A percentile compares a stretch with the other conserved stretches of the same genome.
These are phyloP conservation scores for Prenolepis imparis DNA, from an alignment of 2,888 invertebrate genomes.

Conservation along the genomic window DNA sequence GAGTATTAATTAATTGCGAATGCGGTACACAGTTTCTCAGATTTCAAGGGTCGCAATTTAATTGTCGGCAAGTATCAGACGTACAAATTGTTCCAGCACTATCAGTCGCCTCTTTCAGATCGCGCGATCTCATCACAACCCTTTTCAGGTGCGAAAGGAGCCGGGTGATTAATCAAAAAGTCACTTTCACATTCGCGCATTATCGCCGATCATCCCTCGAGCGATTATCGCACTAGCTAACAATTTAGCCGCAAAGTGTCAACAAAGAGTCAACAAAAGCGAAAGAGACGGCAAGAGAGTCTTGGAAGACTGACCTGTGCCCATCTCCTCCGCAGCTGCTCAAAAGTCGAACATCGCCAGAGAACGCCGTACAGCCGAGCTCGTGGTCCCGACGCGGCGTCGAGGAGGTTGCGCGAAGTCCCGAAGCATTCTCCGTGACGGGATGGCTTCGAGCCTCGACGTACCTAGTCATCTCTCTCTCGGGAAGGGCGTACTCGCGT, in stretches of 20 bases:
- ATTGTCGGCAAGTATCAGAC: not conserved
- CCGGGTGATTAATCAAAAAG: not conserved
- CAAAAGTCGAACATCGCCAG: constrained; percentile 82
- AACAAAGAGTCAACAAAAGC: not conserved
- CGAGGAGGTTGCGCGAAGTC: constrained; percentile 78
- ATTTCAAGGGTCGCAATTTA: not conserved
- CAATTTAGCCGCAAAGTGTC: not conserved
- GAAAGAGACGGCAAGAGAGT: constrained; percentile 47
- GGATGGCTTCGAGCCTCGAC: constrained; percentile 76
- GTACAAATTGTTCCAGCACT: constrained; percentile 10
- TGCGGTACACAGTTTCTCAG: not conserved
- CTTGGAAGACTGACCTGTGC: constrained; percentile 88
- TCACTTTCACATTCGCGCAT: constrained; percentile 42
- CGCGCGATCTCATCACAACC: constrained; percentile 2
- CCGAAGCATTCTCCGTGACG: constrained; percentile 79
- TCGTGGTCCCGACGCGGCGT: constrained; percentile 70
- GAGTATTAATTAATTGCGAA: not conserved
- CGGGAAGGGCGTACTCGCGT: constrained; percentile 71
- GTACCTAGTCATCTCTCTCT: constrained; percentile 73
- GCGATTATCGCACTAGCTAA: not conserved
- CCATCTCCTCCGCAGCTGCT: constrained; percentile 89
- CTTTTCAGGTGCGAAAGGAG: not conserved
- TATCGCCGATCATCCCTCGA: not conserved
- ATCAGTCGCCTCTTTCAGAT: not conserved
- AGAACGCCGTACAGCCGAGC: constrained; percentile 70